These are phyloP conservation scores for Mythimna vitellina DNA, from an alignment of 2,888 invertebrate genomes.

Conservation along the genomic window DNA sequence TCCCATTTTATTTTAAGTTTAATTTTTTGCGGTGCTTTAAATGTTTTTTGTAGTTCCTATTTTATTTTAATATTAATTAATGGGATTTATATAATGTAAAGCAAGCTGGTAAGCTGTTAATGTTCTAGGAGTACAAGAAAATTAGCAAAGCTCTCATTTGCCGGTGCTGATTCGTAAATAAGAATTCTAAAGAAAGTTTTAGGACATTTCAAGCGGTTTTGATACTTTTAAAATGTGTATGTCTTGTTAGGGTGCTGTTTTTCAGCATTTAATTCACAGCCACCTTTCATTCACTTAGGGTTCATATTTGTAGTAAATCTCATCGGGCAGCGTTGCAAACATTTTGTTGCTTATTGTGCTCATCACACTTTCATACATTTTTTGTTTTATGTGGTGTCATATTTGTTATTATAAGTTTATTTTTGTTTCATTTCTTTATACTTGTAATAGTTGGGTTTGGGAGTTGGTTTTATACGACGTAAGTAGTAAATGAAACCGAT, in stretches of 20 bases:
- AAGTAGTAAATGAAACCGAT: conserved; percentile 4
- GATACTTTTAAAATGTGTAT: conserved; percentile 19
- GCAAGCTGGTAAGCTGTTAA: background rate
- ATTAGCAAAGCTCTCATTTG: background rate
- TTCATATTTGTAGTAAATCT: conserved; percentile 13
- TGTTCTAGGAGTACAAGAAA: background rate
- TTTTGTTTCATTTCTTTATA: conserved; percentile 12
- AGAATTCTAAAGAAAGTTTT: conserved; percentile 8
- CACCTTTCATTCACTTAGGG: conserved; percentile 41
- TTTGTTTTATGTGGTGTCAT: conserved; percentile 30
- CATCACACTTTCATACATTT: conserved; percentile 30
- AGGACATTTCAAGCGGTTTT: background rate
- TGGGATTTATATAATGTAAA: background rate
- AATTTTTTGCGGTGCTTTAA: conserved; percentile 33
- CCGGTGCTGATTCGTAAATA: background rate
- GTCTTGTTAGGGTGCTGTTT: background rate
- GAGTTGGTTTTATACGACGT: background rate
- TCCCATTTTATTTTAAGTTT: conserved; percentile 8
- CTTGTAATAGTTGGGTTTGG: background rate
- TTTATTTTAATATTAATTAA: background rate
- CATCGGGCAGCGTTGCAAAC: conserved; percentile 60
- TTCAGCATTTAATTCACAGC: conserved; percentile 36
- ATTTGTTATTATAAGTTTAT: conserved; percentile 23
- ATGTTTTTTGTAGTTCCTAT: conserved; percentile 6
- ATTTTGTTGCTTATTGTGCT: conserved; percentile 29